Conservation (phyloP, 2,888 invertebrate species). For the Phrixothrix hirtus region DNA sequence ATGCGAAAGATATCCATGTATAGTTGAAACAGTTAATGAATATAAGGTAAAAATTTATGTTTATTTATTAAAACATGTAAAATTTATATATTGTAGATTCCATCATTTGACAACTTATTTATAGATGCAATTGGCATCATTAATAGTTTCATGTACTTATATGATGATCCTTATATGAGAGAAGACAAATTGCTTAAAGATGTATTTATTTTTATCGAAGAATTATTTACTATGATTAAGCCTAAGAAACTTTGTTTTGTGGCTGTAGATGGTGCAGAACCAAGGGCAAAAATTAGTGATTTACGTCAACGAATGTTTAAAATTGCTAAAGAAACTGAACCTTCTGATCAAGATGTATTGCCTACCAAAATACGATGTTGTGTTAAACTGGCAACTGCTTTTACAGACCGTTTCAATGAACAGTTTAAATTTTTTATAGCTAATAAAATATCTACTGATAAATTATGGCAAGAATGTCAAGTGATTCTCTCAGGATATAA, state of each 20-base stretch:
- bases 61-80: not conserved
- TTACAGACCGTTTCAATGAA: slow-evolving; percentile 88
- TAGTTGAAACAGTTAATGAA: slow-evolving; percentile 90
- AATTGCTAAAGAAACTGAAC: slow-evolving; percentile 85
- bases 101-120: slow-evolving; percentile 95
- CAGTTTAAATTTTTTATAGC: slow-evolving; percentile 86
- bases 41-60: slow-evolving; percentile 75
- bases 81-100: slow-evolving; percentile 68
- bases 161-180: slow-evolving; percentile 90
- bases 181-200: slow-evolving; percentile 91
- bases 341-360: slow-evolving; percentile 78
- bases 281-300: slow-evolving; percentile 98
- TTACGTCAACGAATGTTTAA: slow-evolving; percentile 89
- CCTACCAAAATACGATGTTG: slow-evolving; percentile 86
- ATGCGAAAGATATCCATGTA: slow-evolving; percentile 95
- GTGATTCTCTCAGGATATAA: slow-evolving; percentile 92
- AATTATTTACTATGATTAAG: slow-evolving; percentile 88
- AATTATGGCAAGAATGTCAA: slow-evolving; percentile 83
- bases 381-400: slow-evolving; percentile 94
- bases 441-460: slow-evolving; percentile 81
- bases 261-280: slow-evolving; percentile 97
- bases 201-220: slow-evolving; percentile 89
- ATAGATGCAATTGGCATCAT: slow-evolving; percentile 98
- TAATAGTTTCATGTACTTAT: slow-evolving; percentile 95
- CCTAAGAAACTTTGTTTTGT: slow-evolving; percentile 94